Evolutionary conservation across 1,140 invertebrate genomes (phyloP).

Genomic region (Cyclina sinensis): DNA sequence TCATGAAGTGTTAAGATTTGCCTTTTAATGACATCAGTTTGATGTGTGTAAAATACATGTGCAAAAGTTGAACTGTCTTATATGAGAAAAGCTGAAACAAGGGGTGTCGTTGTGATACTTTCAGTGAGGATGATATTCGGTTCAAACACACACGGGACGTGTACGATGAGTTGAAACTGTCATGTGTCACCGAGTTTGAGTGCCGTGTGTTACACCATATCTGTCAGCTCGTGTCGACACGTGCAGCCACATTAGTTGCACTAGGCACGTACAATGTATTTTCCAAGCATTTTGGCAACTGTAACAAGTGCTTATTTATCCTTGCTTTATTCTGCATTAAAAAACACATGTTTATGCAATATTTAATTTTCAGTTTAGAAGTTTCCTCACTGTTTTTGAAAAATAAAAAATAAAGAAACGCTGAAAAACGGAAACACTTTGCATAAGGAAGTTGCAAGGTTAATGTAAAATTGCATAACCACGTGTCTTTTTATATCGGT

Average conservation of each 20-base stretch:
- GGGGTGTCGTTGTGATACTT: conserved; percentile 10
- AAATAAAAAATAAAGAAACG: not conserved
- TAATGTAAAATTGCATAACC: no score
- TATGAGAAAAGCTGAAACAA: no score
- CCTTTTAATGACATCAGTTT: no score
- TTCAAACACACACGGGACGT: conserved; percentile 27
- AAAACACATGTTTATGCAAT: not conserved
- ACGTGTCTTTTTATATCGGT: no score
- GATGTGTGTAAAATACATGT: no score
- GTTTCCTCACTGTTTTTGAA: no score
- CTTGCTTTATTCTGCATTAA: no score
- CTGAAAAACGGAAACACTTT: no score
- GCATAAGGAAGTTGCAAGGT: no score
- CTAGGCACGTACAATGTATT: conserved; percentile 40
- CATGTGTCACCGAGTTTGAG: not conserved
- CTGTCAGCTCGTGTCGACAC: conserved; percentile 46
- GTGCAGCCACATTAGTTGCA: conserved; percentile 40
- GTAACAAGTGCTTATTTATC: no score
- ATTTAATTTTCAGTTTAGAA: not conserved
- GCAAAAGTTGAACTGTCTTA: no score
- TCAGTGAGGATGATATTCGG: conserved; percentile 52
- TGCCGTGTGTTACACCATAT: conserved; percentile 49
- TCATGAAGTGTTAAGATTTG: no score
- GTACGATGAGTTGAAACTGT: not conserved
- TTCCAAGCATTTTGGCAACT: not conserved